These are phyloP conservation scores for Eudemis profundana DNA, from an alignment of 2,888 invertebrate species.

Conservation along the genomic window DNA sequence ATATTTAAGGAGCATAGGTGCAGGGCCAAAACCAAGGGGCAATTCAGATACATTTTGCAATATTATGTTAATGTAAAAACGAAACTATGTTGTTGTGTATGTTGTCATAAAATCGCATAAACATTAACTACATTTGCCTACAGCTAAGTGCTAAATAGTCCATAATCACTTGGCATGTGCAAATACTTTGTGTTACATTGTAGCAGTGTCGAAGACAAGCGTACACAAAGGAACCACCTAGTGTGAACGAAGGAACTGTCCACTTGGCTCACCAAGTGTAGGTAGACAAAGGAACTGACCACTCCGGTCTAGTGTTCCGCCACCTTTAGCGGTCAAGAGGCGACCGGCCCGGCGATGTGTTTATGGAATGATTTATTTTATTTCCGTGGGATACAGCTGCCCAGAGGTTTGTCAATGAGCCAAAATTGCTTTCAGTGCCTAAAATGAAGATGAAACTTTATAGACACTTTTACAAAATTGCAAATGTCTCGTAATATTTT, in stretches of 20 bases:
- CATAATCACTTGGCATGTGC: neutral
- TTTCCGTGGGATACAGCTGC: neutral
- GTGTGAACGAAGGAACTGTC: conserved; percentile 18
- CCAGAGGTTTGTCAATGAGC: no score
- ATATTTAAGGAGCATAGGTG: no score
- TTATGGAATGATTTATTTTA: neutral
- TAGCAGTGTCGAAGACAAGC: neutral
- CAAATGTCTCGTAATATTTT: no score
- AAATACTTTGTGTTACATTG: neutral
- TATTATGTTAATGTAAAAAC: no score
- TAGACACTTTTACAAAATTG: no score
- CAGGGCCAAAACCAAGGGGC: no score
- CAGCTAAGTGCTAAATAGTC: neutral
- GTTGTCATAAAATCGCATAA: neutral
- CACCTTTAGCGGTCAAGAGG: conserved; percentile 16
- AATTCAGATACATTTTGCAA: no score
- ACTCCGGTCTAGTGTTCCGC: neutral
- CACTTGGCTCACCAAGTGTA: no score
- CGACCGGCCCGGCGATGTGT: neutral
- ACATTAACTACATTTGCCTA: neutral
- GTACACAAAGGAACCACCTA: no score
- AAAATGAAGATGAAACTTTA: no score
- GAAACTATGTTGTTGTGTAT: no score
- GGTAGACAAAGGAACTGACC: conserved; percentile 16
- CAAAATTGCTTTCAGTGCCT: no score